Percentiles rank a stretch among this genome's conserved stretches.
These are phyloP conservation scores for Loripinus fragilis DNA, from an alignment of 2,888 invertebrate species.

Conservation along the genomic window DNA sequence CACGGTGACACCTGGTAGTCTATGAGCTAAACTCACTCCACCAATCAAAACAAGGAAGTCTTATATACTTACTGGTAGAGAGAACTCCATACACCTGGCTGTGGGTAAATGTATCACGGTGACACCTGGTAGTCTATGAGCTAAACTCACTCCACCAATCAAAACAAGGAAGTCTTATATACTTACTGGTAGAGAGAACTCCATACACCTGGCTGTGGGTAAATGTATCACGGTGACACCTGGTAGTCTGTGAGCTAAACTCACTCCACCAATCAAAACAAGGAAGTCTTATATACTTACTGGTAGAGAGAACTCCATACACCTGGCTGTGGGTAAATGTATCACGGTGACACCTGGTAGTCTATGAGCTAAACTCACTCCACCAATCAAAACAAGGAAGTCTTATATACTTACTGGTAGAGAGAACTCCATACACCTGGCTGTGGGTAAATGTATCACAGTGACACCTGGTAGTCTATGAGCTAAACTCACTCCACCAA, in stretches of 20 bases:
- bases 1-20: conserved; percentile 79
- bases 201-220: conserved; percentile 65
- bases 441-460: conserved; percentile 76
- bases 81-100: conserved; percentile 74
- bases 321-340: conserved; percentile 71
- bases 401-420: conserved; percentile 81
- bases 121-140: conserved; percentile 78
- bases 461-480: conserved; percentile 79
- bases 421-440: conserved; percentile 74
- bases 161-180: conserved; percentile 76
- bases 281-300: conserved; percentile 80
- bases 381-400: conserved; percentile 82
- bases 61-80: conserved; percentile 81
- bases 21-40: conserved; percentile 79
- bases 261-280: conserved; percentile 83
- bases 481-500: conserved; percentile 82
- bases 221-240: conserved; percentile 81
- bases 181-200: conserved; percentile 82
- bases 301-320: conserved; percentile 79
- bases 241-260: conserved; percentile 71
- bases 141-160: conserved; percentile 82
- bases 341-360: conserved; percentile 81
- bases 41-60: conserved; percentile 82
- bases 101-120: conserved; percentile 78
- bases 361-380: conserved; percentile 76